Percentiles rank a stretch among this genome's conserved stretches.
phyloP scores from a whole-genome alignment of 1,140 invertebrate genomes.

The Drosophila kikkawai region DNA sequence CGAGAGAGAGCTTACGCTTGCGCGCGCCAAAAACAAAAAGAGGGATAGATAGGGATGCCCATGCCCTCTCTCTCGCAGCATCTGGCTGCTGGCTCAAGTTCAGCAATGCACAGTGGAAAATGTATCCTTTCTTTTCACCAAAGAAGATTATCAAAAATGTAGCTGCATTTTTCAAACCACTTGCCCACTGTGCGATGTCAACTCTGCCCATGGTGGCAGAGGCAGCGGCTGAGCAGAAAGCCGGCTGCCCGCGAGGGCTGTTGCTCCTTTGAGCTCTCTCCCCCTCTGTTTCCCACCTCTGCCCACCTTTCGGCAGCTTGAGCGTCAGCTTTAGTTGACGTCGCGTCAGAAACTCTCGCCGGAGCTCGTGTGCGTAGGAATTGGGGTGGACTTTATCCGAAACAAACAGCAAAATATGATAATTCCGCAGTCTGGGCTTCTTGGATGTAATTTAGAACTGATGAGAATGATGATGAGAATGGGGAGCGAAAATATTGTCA shows the following conservation, averaged over 20 bases:
- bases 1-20: conserved; percentile 65
- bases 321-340: conserved; percentile 41
- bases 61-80: conserved; percentile 34
- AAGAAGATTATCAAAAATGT: neutral
- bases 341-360: conserved; percentile 41
- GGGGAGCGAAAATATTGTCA: no score
- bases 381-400: conserved; percentile 30
- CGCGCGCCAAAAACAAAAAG: conserved; percentile 66
- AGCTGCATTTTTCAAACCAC: no score
- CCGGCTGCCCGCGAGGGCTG: conserved; percentile 67
- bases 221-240: conserved; percentile 28
- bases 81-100: conserved; percentile 58
- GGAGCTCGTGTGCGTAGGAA: conserved; percentile 33
- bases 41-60: conserved; percentile 35
- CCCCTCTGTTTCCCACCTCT: conserved; percentile 25
- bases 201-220: conserved; percentile 8
- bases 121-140: neutral
- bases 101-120: conserved; percentile 27
- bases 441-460: neutral
- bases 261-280: conserved; percentile 55
- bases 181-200: conserved; percentile 21
- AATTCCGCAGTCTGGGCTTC: neutral
- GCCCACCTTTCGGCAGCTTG: conserved; percentile 40
- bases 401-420: neutral
- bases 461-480: no score